These are phyloP conservation scores for Grantiella picta DNA, from an alignment of 2,113 vertebrate genomes.

Conservation along the genomic window DNA sequence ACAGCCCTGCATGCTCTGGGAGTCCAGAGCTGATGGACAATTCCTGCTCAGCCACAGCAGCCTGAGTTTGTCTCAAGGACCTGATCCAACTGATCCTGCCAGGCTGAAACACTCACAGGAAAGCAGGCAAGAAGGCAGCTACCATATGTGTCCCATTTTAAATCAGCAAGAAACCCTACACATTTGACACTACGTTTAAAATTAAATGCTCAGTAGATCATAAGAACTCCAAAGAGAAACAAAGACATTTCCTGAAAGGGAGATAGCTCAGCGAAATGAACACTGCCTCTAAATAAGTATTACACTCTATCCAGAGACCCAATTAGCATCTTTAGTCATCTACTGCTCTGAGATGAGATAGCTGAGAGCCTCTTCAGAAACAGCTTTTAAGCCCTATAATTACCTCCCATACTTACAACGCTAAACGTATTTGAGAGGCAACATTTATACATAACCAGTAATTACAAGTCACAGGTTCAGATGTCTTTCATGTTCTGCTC, in stretches of 20 bases:
- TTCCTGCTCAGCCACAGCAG: background rate
- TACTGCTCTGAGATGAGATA: constrained; percentile 35
- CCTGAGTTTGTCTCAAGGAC: background rate
- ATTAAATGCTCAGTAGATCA: background rate
- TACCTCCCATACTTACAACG: constrained; percentile 52
- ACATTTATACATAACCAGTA: constrained; percentile 58
- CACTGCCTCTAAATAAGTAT: constrained; percentile 36
- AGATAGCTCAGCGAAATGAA: constrained; percentile 24
- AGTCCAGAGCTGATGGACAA: background rate
- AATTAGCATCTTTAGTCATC: constrained; percentile 59
- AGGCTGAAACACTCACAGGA: background rate
- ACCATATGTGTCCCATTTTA: background rate
- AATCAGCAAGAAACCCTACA: background rate
- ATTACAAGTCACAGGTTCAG: constrained; percentile 65
- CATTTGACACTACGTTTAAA: background rate
- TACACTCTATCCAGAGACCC: constrained; percentile 36
- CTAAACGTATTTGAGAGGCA: constrained; percentile 65
- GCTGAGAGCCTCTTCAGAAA: constrained; percentile 61
- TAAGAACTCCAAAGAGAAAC: background rate
- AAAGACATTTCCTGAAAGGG: constrained; percentile 6
- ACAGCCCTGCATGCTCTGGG: accelerated
- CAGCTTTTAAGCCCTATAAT: constrained; percentile 59
- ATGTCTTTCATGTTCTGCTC: constrained; percentile 52
- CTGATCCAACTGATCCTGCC: background rate
- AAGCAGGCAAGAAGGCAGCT: background rate